phyloP scores from a whole-genome alignment of 2,888 invertebrate species.

The Eristalis tenax region DNA sequence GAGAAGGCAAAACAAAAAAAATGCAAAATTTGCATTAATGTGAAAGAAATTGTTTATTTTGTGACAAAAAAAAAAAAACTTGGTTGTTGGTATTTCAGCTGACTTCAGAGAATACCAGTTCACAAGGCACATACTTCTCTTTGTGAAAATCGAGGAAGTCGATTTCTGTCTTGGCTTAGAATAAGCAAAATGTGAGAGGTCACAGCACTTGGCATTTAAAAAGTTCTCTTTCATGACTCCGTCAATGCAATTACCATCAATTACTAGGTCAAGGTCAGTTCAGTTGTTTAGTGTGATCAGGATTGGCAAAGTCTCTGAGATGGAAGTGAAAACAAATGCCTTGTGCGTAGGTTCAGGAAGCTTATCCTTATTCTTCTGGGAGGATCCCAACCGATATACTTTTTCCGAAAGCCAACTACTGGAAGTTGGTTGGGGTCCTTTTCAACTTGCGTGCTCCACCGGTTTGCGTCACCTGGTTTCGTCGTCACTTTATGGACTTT shows the following conservation, averaged over 20 bases:
- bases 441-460: too few species aligned
- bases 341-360: too few species aligned
- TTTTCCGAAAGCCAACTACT: too few species aligned
- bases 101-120: background rate
- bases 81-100: conserved; percentile 18
- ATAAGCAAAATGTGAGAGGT: background rate
- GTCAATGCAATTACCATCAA: background rate
- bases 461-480: too few species aligned
- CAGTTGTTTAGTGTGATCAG: background rate
- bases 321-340: too few species aligned
- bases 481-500: too few species aligned
- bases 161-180: background rate
- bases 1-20: conserved; percentile 14
- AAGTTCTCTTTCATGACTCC: background rate
- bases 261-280: background rate
- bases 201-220: background rate
- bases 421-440: too few species aligned
- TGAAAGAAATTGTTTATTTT: conserved; percentile 41
- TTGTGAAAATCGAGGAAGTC: background rate
- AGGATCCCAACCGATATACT: too few species aligned
- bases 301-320: too few species aligned
- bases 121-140: background rate
- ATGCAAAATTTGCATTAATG: conserved; percentile 47
- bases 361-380: background rate
- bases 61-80: conserved; percentile 27